Base-by-base conservation (phyloP, 2,797 vertebrate genomes). In the Simalia tracyae region DNA sequence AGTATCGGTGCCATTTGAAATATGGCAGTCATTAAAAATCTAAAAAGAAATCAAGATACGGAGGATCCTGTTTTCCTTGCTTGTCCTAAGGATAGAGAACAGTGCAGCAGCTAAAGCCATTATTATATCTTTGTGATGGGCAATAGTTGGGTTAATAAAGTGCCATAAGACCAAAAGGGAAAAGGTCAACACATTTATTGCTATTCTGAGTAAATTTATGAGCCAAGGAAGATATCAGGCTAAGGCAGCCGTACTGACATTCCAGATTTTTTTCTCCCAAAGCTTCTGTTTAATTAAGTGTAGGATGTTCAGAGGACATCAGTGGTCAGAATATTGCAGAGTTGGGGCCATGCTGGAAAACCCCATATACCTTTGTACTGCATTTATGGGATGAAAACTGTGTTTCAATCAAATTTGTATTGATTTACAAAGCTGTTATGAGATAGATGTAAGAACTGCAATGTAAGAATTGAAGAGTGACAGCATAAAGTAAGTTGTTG, bases 121-220 rank as follows among this genome's bases (percentile, higher is more conserved):
- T 22, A 60, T 19, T 91, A 90, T 54, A 15, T 31, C 10, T 92
- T 28, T 88, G 10, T 91, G 93, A 92, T 88, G 1, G 63, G 8
- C 54, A 26, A 54, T 22, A 64, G 46, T 14, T 0, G 36, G 72
- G 12, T 0, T 0, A 8, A 54, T 93, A 66, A 63, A 59, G 76
- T 93, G 46, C 56, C 4, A 0, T 66, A 46, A 92, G 28, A 26
- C 88, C 57, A 61, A 26, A 0, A 63, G 15, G 36, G 42, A 76
- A 59, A 89, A 31, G 46, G 17, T 10, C 5, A 36, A 31, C 64
- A 24, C 31, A 17, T 86, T 5, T 10, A 31, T 6, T 56, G 81
- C n/a, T 86, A 86, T 66, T 46, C 6, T 14, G 56, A 31, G 5
- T 36, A 86, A 36, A n/a, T 63, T 14, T 64, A 19, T 56, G 46